Evolutionary conservation across 2,888 invertebrate species (phyloP).

Genomic region (Tachystola acroxantha): DNA sequence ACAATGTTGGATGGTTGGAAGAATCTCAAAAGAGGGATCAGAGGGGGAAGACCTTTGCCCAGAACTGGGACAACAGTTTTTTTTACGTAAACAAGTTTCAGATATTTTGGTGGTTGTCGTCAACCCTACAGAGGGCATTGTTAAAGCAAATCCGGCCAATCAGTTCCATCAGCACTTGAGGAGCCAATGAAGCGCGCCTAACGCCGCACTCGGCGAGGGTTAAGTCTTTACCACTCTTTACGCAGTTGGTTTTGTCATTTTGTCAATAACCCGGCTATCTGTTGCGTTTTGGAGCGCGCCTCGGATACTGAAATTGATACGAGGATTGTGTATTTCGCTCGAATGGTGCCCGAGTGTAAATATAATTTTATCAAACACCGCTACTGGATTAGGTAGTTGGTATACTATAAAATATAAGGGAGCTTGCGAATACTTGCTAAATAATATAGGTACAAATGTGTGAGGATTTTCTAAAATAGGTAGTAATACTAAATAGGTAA

Average conservation of each 20-base stretch:
- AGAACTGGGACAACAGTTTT: too few species aligned
- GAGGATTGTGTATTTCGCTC: slow-evolving; percentile 3
- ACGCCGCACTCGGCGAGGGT: slow-evolving; percentile 59
- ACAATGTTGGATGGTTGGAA: too few species aligned
- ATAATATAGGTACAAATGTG: too few species aligned
- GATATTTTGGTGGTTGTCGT: too few species aligned
- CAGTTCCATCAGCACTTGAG: slow-evolving; percentile 72
- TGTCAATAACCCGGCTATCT: slow-evolving; percentile 40
- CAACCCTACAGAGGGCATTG: slow-evolving; percentile 39
- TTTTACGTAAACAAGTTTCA: too few species aligned
- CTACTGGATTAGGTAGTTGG: background rate
- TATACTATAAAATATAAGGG: too few species aligned
- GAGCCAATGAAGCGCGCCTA: slow-evolving; percentile 68
- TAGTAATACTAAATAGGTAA: too few species aligned
- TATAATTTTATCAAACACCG: slow-evolving; percentile 1
- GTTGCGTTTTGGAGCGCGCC: slow-evolving; percentile 21
- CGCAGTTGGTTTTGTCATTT: slow-evolving; percentile 67
- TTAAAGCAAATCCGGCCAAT: slow-evolving; percentile 69
- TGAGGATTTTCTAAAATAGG: too few species aligned
- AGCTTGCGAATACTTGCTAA: too few species aligned
- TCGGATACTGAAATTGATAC: slow-evolving; percentile 5
- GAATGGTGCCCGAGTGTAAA: slow-evolving; percentile 4
- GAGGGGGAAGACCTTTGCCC: too few species aligned
- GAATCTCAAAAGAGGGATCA: too few species aligned
- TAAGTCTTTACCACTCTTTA: slow-evolving; percentile 42